Base-by-base conservation (phyloP, 1,140 invertebrate species). In the Sminthurides bifidus region DNA sequence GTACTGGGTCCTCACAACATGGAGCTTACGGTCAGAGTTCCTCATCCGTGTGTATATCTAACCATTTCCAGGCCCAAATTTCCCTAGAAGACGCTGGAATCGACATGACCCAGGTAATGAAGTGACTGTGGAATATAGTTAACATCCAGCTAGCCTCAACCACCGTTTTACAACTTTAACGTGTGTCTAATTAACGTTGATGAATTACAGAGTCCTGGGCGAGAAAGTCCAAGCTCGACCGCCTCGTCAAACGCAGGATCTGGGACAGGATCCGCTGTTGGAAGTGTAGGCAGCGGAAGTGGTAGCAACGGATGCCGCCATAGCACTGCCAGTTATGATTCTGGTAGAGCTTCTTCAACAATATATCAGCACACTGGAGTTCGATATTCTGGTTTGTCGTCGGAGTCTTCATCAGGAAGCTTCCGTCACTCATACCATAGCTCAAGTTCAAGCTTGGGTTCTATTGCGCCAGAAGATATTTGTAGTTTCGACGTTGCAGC, bases 311-410 rank as follows among this genome's bases (percentile, higher is more conserved):
- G 84, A 31, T 84, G 82, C 19, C 77, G 86, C n/a, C 85, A 89
- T 68, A 92, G 87, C 57, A 92, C 89, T 0, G 89, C 90, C 35
- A 92, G 88, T 53, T 74, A 92, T 65, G 91, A 96, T 72, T 91
- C 85, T 65, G 92, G 91, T 4, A 76, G 91, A 59, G 91, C 90
- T 5, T 91, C 89, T 77, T 80, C 43, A 77, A 69, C 70, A 78
- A 66, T 63, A 77, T 72, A 65, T 52, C 76, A 66, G 67, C 73
- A 67, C n/a, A n/a, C n/a, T 40, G 62, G 60, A 43, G 60, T 60
- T 33, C 63, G 44, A 59, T 75, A 59, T 52, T 76, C 74, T 14
- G 72, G 72, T 5, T 71, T 76, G 54, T 75, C 73, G 53, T 74
- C 74, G 61, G 74, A 75, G 35, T 74, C 74, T 19, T 69, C 71